Percentiles rank a stretch among this genome's conserved stretches.
Evolutionary conservation across 30 jellyfish, hydroid and myxozoan genomes (phyloP).

Genomic region (Rhopilema esculentum): DNA sequence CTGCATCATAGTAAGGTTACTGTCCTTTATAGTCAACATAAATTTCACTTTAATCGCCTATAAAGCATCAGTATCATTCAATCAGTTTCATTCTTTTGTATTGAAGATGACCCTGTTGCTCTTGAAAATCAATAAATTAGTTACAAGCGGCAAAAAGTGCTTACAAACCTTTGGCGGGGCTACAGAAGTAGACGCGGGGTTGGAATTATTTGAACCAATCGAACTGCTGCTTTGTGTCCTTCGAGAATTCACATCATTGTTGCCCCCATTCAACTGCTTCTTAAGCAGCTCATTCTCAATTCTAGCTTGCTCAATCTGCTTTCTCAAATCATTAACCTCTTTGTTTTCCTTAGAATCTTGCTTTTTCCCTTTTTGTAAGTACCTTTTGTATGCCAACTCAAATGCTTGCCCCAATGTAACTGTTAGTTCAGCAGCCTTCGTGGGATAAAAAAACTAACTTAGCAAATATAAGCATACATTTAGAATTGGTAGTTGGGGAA

Average conservation of each 20-base stretch:
- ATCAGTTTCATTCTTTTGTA: no score
- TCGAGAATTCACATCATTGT: constrained; percentile 12
- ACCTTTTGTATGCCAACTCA: constrained; percentile 92
- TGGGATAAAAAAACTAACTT: not conserved
- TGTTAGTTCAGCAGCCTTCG: constrained; percentile 92
- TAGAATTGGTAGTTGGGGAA: not conserved
- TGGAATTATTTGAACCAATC: constrained; percentile 31
- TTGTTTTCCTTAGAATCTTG: constrained; percentile 73
- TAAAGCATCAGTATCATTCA: no score
- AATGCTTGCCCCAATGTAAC: constrained; percentile 95
- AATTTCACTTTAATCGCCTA: no score
- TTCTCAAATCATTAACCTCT: constrained; percentile 62
- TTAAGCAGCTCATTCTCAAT: constrained; percentile 67
- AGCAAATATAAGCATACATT: not conserved
- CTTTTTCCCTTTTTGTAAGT: constrained; percentile 64
- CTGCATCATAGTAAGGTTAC: not conserved
- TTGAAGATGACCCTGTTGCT: no score
- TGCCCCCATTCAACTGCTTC: constrained; percentile 24
- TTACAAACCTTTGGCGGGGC: not conserved
- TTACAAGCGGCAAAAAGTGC: no score
- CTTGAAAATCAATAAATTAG: no score
- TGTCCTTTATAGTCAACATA: not conserved
- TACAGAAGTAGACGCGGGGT: not conserved
- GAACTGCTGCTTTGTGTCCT: constrained; percentile 37
- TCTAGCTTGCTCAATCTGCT: constrained; percentile 69